Percentiles rank a stretch among this genome's conserved stretches.
These are phyloP conservation scores for Acronicta leporina DNA, from an alignment of 2,888 invertebrate genomes.

Conservation along the genomic window DNA sequence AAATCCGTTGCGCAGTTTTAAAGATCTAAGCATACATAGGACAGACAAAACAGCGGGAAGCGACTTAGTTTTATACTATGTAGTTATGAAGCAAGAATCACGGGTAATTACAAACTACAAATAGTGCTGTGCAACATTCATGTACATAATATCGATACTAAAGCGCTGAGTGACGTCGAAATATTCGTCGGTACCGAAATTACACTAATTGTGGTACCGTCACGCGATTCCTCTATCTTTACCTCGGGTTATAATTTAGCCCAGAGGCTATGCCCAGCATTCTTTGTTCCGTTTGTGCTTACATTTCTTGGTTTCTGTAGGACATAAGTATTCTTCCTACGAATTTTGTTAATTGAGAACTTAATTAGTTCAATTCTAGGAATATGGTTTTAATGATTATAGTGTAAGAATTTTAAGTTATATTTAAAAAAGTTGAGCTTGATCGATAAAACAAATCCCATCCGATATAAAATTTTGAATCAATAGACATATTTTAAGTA, in stretches of 20 bases:
- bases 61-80: no score
- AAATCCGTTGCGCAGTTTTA: no score
- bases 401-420: no score
- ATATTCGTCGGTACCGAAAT: slow-evolving; percentile 76
- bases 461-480: no score
- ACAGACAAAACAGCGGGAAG: no score
- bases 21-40: no score
- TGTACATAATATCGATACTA: slow-evolving; percentile 30
- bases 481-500: no score
- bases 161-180: slow-evolving; percentile 58
- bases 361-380: not conserved
- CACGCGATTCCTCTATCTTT: slow-evolving; percentile 87
- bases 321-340: slow-evolving; percentile 30
- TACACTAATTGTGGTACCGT: slow-evolving; percentile 77
- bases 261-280: slow-evolving; percentile 77
- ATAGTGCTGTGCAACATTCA: slow-evolving; percentile 33
- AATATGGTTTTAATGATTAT: no score
- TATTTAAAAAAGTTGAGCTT: no score
- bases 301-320: slow-evolving; percentile 26
- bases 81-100: no score
- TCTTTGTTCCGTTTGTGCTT: slow-evolving; percentile 64
- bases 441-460: no score
- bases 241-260: slow-evolving; percentile 79
- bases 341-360: not conserved
- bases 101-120: no score